These are phyloP conservation scores for Upupa epops DNA, from an alignment of 2,113 vertebrate species.

Conservation along the genomic window DNA sequence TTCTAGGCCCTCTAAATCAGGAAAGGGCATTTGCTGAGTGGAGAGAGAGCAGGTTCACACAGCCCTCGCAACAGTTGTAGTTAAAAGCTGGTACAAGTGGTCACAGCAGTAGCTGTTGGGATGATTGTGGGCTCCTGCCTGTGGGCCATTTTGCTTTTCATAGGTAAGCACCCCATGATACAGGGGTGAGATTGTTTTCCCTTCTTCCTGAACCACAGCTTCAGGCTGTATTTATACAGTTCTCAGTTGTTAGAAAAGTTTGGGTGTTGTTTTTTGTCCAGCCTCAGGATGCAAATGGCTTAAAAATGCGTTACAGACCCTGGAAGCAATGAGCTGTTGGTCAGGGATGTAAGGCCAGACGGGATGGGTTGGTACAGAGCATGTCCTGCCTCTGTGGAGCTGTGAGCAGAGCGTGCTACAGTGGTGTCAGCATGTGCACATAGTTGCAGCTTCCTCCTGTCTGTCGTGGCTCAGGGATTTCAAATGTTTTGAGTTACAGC, in stretches of 20 bases:
- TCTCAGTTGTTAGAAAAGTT: not conserved
- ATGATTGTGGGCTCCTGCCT: not conserved
- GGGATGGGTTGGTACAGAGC: fast-evolving
- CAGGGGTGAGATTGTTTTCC: not conserved
- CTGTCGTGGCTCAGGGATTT: fast-evolving
- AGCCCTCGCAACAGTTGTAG: not conserved
- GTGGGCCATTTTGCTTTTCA: not conserved
- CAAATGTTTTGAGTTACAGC: not conserved
- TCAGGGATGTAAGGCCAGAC: fast-evolving
- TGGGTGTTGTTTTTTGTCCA: not conserved
- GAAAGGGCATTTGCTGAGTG: not conserved
- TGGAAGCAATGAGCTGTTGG: too few species aligned
- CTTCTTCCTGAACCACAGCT: not conserved
- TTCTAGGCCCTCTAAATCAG: not conserved
- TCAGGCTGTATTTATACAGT: not conserved
- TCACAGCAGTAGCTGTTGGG: not conserved
- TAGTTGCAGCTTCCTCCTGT: not conserved
- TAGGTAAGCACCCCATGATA: not conserved
- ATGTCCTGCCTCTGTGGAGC: not conserved
- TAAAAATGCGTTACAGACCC: not conserved
- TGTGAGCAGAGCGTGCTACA: fast-evolving
- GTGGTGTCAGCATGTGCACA: not conserved
- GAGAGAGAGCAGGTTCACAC: not conserved
- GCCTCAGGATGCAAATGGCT: not conserved
- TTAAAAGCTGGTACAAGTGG: not conserved